A percentile compares a stretch with the other conserved stretches of the same genome.
These are phyloP conservation scores for Lydus trimaculatus DNA, from an alignment of 2,888 invertebrate species.

Conservation along the genomic window DNA sequence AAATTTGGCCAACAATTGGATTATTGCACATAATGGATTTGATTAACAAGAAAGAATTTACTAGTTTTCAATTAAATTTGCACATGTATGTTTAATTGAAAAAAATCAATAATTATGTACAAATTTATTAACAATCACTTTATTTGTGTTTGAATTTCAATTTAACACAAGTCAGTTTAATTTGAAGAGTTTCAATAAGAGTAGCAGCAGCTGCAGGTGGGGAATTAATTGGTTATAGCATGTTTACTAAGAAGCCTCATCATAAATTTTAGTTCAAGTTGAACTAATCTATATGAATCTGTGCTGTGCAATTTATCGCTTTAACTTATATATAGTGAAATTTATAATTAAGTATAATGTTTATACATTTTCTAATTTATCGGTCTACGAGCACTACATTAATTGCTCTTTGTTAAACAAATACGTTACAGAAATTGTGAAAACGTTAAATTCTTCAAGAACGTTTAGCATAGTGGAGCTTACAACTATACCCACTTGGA, in stretches of 20 bases:
- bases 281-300: conserved; percentile 20
- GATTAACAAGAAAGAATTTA: not conserved
- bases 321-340: conserved; percentile 1
- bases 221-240: conserved; percentile 3
- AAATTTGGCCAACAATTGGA: no score
- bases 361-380: conserved; percentile 16
- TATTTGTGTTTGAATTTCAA: not conserved
- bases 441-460: no score
- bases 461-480: no score
- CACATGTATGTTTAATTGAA: not conserved
- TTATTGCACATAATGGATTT: not conserved
- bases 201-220: not conserved
- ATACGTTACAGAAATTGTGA: no score
- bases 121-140: not conserved
- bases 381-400: not conserved
- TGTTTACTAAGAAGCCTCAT: conserved; percentile 18
- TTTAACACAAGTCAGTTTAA: not conserved
- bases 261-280: conserved; percentile 31
- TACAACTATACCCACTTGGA: no score
- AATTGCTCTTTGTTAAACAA: not conserved
- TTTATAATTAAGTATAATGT: conserved; percentile 17
- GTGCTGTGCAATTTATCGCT: conserved; percentile 14
- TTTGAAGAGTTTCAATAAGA: not conserved
- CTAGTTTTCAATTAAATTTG: no score
- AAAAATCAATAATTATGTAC: not conserved